These are phyloP conservation scores for Potorous gilbertii DNA, from an alignment of 2,797 vertebrate species.

Conservation along the genomic window DNA sequence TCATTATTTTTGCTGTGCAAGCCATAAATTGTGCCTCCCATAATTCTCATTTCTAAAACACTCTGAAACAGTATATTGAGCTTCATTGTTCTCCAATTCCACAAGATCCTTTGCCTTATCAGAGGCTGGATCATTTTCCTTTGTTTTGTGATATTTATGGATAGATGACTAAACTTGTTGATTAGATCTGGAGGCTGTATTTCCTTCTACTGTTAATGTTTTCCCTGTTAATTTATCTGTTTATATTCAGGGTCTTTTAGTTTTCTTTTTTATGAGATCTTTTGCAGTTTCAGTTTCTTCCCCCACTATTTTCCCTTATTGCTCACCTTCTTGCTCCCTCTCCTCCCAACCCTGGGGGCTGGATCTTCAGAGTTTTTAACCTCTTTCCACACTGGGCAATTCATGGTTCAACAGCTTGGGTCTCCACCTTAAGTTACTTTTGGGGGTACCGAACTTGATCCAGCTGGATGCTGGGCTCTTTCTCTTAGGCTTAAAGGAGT, in stretches of 20 bases:
- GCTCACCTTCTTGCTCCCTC: background rate
- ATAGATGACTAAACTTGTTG: background rate
- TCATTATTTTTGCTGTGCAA: background rate
- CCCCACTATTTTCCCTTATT: background rate
- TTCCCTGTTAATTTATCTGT: background rate
- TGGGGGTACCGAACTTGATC: background rate
- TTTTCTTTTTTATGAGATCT: background rate
- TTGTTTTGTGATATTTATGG: background rate
- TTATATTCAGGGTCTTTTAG: background rate
- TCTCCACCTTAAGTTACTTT: background rate
- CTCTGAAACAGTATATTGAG: background rate
- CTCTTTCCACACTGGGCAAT: background rate
- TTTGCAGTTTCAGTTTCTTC: background rate
- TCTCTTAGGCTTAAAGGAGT: background rate
- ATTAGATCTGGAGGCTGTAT: background rate
- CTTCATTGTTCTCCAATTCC: background rate
- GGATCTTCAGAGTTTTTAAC: background rate
- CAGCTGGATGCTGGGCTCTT: background rate
- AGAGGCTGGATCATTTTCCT: background rate
- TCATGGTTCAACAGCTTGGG: background rate
- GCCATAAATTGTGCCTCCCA: background rate
- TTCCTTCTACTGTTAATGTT: background rate
- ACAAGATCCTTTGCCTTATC: background rate
- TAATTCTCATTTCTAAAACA: background rate
- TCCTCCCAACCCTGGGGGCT: background rate